A percentile compares a stretch with the other conserved stretches of the same genome.
Evolutionary conservation across 1,140 invertebrate species (phyloP).

Genomic region (Drosophila kurseongensis): DNA sequence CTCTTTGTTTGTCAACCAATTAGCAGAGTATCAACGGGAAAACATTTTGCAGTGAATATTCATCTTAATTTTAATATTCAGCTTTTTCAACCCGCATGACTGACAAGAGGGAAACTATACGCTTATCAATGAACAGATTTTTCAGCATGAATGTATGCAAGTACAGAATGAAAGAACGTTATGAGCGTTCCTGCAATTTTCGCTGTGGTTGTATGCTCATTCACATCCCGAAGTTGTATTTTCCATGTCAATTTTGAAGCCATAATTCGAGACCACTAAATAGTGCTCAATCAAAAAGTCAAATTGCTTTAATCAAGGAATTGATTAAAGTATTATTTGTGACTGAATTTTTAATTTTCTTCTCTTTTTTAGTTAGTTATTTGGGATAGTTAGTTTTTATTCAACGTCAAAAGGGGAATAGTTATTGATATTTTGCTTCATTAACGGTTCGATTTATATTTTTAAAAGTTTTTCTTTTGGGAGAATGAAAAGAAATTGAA

Average conservation of each 20-base stretch:
- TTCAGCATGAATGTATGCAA: background rate
- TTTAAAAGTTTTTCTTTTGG: too few species aligned
- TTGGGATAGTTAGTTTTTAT: too few species aligned
- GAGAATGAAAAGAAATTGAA: too few species aligned
- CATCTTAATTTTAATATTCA: background rate
- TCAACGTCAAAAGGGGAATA: too few species aligned
- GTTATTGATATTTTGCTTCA: too few species aligned
- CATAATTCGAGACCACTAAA: background rate
- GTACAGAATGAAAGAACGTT: slow-evolving; percentile 1
- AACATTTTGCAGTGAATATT: slow-evolving; percentile 6
- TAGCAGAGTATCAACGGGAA: slow-evolving; percentile 9
- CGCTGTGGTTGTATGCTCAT: background rate
- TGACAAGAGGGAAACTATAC: background rate
- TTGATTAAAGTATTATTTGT: background rate
- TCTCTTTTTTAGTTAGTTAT: too few species aligned
- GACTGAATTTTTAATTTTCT: background rate
- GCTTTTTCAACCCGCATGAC: background rate
- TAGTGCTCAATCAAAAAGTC: slow-evolving; percentile 3
- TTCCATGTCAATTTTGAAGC: background rate
- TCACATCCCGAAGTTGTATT: background rate
- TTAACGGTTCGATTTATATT: too few species aligned
- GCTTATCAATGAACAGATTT: slow-evolving; percentile 5
- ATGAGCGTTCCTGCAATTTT: background rate
- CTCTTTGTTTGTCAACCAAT: slow-evolving; percentile 14
- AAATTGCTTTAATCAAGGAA: background rate